Evolutionary conservation across 2,888 invertebrate species (phyloP).

Genomic region (Cheilosia impressa): DNA sequence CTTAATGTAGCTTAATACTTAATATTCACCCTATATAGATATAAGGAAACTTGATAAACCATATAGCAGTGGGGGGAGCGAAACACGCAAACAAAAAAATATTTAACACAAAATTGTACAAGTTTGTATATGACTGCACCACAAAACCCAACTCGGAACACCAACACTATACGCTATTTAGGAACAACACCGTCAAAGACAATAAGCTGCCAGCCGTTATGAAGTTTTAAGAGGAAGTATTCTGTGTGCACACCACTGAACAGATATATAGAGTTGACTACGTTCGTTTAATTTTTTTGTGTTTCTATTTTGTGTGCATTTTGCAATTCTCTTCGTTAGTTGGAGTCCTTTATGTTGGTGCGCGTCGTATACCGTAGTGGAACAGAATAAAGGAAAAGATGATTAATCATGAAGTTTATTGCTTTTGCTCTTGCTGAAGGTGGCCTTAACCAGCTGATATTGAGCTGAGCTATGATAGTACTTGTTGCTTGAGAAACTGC

Average conservation of each 20-base stretch:
- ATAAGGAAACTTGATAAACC: conserved; percentile 58
- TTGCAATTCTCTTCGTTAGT: conserved; percentile 49
- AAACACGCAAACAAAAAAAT: not conserved
- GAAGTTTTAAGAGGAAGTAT: conserved; percentile 50
- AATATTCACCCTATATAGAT: conserved; percentile 67
- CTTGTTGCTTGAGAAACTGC: conserved; percentile 37
- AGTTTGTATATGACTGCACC: conserved; percentile 12
- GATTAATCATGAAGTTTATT: conserved; percentile 75
- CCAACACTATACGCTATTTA: conserved; percentile 57
- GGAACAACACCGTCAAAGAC: conserved; percentile 65
- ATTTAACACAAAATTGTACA: not conserved
- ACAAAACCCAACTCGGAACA: conserved; percentile 48
- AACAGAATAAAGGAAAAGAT: conserved; percentile 51
- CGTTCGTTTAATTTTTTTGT: conserved; percentile 13
- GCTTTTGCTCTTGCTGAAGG: conserved; percentile 45
- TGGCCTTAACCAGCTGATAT: conserved; percentile 42
- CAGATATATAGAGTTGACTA: conserved; percentile 16
- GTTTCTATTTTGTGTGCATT: conserved; percentile 39
- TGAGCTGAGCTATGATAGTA: conserved; percentile 49
- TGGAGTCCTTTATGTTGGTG: conserved; percentile 30
- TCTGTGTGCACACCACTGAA: conserved; percentile 44
- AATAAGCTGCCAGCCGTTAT: conserved; percentile 71
- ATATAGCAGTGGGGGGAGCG: not conserved
- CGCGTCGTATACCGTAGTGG: not conserved
- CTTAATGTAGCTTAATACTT: conserved; percentile 71